Conservation (phyloP, 2,113 vertebrate genomes). For the Cheilinus undulatus region DNA sequence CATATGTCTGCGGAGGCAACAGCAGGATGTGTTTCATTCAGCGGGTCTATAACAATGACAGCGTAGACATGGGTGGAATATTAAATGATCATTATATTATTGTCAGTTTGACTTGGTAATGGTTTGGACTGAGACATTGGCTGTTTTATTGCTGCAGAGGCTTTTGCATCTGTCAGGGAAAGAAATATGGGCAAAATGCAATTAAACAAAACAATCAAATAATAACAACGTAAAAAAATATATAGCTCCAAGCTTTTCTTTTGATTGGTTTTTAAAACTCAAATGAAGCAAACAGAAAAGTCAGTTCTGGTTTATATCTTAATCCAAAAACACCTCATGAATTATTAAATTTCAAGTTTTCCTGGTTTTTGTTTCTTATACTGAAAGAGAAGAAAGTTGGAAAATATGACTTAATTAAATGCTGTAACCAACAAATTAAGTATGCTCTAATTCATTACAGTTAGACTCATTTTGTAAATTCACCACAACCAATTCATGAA, state of each 20-base stretch:
- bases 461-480: too few species aligned
- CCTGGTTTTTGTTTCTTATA: background rate
- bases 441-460: too few species aligned
- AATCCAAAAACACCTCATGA: background rate
- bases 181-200: background rate
- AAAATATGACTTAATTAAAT: too few species aligned
- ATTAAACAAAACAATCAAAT: constrained; percentile 29
- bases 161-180: constrained; percentile 31
- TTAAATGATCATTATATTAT: constrained; percentile 13
- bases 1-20: constrained; percentile 55
- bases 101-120: constrained; percentile 24
- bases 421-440: too few species aligned
- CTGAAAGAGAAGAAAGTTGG: background rate
- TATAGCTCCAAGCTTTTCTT: background rate
- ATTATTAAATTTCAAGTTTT: background rate
- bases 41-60: constrained; percentile 19
- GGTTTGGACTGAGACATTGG: constrained; percentile 26
- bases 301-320: too few species aligned
- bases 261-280: background rate
- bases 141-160: constrained; percentile 24
- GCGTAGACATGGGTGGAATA: constrained; percentile 17
- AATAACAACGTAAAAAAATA: background rate
- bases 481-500: background rate
- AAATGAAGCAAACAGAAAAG: background rate
- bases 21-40: constrained; percentile 53